phyloP scores from a whole-genome alignment of 2,797 vertebrate species.

The Sphaeramia orbicularis region DNA sequence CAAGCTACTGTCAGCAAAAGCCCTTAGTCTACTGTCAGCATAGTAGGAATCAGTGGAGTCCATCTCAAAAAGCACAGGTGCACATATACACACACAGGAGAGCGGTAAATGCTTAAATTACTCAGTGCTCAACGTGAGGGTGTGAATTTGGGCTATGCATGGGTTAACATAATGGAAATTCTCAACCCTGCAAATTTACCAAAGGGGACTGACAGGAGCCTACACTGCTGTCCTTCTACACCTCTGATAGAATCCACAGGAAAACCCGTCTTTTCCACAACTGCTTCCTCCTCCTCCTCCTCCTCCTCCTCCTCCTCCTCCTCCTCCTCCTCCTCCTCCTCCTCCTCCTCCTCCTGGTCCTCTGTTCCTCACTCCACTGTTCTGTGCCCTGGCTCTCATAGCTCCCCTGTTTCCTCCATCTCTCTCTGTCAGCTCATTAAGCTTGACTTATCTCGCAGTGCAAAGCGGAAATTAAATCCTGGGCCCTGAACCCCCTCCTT shows the following conservation, averaged over 20 bases:
- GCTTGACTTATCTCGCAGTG: constrained; percentile 78
- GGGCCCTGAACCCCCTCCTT: constrained; percentile 54
- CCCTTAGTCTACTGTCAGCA: constrained; percentile 55
- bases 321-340: constrained; percentile 38
- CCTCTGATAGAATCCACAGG: constrained; percentile 53
- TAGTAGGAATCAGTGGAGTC: constrained; percentile 36
- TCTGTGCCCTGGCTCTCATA: constrained; percentile 49
- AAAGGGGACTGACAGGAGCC: constrained; percentile 10
- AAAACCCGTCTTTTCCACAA: constrained; percentile 38
- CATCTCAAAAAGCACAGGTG: constrained; percentile 18
- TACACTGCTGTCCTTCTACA: constrained; percentile 33
- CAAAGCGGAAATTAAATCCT: constrained; percentile 83
- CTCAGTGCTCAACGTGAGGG: constrained; percentile 6
- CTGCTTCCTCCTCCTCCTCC: constrained; percentile 34
- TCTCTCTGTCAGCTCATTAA: constrained; percentile 82
- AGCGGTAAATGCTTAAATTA: constrained; percentile 33
- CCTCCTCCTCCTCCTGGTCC: constrained; percentile 42
- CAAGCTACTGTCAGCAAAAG: constrained; percentile 55
- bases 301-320: constrained; percentile 37
- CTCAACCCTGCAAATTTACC: neutral
- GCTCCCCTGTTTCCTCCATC: constrained; percentile 60
- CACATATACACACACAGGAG: neutral
- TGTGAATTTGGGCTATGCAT: constrained; percentile 3
- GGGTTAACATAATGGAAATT: constrained; percentile 18
- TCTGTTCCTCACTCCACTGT: constrained; percentile 37